phyloP scores from a whole-genome alignment of 2,888 invertebrate species.

The Eubasilissa splendida region DNA sequence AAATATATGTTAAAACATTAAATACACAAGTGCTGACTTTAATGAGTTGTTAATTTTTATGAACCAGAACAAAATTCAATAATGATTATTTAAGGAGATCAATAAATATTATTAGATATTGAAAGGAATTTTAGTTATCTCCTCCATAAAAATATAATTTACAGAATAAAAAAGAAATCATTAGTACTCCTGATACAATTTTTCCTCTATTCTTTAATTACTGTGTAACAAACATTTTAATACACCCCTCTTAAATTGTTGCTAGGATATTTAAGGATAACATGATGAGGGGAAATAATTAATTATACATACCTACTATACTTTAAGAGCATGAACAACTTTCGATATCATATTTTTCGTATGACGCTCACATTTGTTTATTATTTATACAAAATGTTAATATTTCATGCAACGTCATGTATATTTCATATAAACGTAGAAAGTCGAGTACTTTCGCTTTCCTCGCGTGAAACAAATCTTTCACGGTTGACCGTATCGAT shows the following conservation, averaged over 20 bases:
- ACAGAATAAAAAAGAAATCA: too few species aligned
- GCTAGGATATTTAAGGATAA: slow-evolving; percentile 34
- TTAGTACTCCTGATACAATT: too few species aligned
- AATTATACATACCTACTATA: slow-evolving; percentile 18
- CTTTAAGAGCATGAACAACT: slow-evolving; percentile 14
- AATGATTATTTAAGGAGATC: too few species aligned
- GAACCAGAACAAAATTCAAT: too few species aligned
- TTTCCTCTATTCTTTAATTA: slow-evolving; percentile 2
- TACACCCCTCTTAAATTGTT: slow-evolving; percentile 41
- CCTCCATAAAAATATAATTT: too few species aligned
- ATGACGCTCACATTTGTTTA: background rate
- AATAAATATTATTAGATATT: slow-evolving; percentile 5
- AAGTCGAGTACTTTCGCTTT: slow-evolving; percentile 22
- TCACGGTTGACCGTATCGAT: slow-evolving; percentile 29
- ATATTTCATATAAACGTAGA: slow-evolving; percentile 10
- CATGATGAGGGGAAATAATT: slow-evolving; percentile 9
- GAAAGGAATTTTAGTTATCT: slow-evolving; percentile 2
- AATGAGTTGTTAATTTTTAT: too few species aligned
- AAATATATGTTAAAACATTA: too few species aligned
- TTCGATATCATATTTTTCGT: too few species aligned
- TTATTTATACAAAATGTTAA: background rate
- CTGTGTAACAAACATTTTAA: slow-evolving; percentile 5
- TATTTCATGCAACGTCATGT: background rate
- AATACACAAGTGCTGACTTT: too few species aligned
- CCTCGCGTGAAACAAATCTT: slow-evolving; percentile 5